Conservation (phyloP, 2,113 vertebrate genomes). For the Indri indri region DNA sequence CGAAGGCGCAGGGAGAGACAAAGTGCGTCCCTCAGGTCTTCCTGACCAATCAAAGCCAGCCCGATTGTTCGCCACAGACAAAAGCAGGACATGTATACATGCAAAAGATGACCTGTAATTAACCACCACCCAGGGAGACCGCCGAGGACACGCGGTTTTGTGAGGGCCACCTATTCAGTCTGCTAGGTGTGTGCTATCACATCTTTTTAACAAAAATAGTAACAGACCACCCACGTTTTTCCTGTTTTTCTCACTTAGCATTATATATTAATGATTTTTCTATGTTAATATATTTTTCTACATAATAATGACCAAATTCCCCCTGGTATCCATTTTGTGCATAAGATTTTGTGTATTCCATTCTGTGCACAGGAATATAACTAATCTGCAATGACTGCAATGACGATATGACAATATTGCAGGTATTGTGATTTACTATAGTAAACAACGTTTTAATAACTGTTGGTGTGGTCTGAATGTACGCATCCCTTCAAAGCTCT, state of each 20-base stretch:
- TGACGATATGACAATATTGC: too few species aligned
- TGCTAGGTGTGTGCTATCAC: neutral
- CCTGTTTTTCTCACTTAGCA: neutral
- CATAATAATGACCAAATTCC: neutral
- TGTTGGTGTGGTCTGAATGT: neutral
- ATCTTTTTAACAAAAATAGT: neutral
- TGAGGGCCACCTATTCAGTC: neutral
- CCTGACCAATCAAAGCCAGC: neutral
- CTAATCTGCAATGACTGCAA: neutral
- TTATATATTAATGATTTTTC: neutral
- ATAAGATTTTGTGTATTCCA: neutral
- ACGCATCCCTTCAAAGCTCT: neutral
- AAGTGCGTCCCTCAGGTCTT: neutral
- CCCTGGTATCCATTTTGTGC: neutral
- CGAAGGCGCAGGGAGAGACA: neutral
- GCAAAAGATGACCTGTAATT: neutral
- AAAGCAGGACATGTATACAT: neutral
- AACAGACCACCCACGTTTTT: neutral
- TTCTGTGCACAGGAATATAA: neutral
- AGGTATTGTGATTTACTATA: neutral
- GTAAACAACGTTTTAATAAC: neutral
- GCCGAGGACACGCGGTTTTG: accelerated
- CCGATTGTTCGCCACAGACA: neutral
- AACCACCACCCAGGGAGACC: neutral
- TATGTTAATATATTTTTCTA: neutral